Evolutionary conservation across 2,888 invertebrate genomes (phyloP).

Genomic region (Drosophila barbarae): DNA sequence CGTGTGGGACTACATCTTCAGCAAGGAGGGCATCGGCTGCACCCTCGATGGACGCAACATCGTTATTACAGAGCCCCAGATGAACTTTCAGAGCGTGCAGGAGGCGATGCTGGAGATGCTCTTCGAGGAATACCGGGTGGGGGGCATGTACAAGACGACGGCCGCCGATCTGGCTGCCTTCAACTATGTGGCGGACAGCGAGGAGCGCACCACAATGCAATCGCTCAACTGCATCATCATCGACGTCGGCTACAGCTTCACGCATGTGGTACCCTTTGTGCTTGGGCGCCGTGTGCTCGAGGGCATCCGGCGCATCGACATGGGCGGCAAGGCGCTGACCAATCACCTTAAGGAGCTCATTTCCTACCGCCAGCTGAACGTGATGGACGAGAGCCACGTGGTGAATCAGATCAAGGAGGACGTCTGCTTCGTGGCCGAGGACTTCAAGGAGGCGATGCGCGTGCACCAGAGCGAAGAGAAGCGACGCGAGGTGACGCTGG

Average conservation of each 20-base stretch:
- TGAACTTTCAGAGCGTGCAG: slow-evolving; percentile 94
- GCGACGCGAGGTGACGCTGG: slow-evolving; percentile 87
- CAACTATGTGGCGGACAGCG: slow-evolving; percentile 82
- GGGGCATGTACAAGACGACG: slow-evolving; percentile 88
- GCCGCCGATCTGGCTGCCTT: slow-evolving; percentile 88
- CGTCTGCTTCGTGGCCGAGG: slow-evolving; percentile 93
- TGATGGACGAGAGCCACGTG: slow-evolving; percentile 99
- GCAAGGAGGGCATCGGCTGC: slow-evolving; percentile 89
- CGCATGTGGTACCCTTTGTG: slow-evolving; percentile 95
- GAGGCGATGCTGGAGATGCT: slow-evolving; percentile 97
- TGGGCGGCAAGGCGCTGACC: slow-evolving; percentile 97
- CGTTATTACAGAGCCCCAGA: slow-evolving; percentile 95
- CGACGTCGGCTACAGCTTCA: slow-evolving; percentile 97
- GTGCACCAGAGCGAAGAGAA: slow-evolving; percentile 83
- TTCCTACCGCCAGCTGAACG: slow-evolving; percentile 97
- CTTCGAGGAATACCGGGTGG: slow-evolving; percentile 98
- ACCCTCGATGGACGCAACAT: slow-evolving; percentile 88
- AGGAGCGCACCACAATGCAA: slow-evolving; percentile 78
- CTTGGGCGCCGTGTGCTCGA: slow-evolving; percentile 86
- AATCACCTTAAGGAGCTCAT: slow-evolving; percentile 98
- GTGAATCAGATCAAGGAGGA: slow-evolving; percentile 99
- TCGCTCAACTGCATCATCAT: slow-evolving; percentile 89
- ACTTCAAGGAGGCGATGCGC: slow-evolving; percentile 90
- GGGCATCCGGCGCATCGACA: slow-evolving; percentile 91
- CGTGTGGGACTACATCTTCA: slow-evolving; percentile 97